These are phyloP conservation scores for Pentalonia nigronervosa DNA, from an alignment of 1,140 invertebrate species.

Conservation along the genomic window DNA sequence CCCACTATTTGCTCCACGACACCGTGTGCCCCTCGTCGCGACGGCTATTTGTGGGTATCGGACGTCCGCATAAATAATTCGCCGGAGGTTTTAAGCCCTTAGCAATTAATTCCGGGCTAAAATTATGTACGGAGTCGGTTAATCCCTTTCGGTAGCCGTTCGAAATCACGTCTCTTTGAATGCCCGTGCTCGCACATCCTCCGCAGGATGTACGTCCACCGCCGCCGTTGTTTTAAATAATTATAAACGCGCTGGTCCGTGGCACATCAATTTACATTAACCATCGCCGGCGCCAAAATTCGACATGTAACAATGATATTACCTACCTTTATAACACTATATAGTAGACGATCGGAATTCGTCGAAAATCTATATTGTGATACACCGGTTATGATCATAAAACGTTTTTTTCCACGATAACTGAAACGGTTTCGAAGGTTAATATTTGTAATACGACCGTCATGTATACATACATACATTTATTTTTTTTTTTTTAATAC, in stretches of 20 bases:
- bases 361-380: not conserved
- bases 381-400: not conserved
- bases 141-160: slow-evolving; percentile 50
- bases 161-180: slow-evolving; percentile 37
- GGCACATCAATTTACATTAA: slow-evolving; percentile 33
- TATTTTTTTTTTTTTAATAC: no score
- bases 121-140: slow-evolving; percentile 50
- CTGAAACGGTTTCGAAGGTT: not conserved
- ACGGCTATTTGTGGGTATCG: slow-evolving; percentile 5
- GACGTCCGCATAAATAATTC: slow-evolving; percentile 43
- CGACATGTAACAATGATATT: not conserved
- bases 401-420: not conserved
- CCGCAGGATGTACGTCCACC: not conserved
- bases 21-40: not conserved
- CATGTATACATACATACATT: no score
- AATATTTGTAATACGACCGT: not conserved
- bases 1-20: no score
- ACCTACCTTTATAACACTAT: not conserved
- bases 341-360: not conserved
- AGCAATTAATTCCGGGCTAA: slow-evolving; percentile 51
- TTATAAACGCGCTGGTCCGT: slow-evolving; percentile 14
- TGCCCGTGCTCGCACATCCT: not conserved
- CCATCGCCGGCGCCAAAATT: not conserved
- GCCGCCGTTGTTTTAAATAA: slow-evolving; percentile 42
- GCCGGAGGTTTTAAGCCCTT: slow-evolving; percentile 14